Base-by-base conservation (phyloP, 1,140 invertebrate genomes). In the Eumeta japonica region DNA sequence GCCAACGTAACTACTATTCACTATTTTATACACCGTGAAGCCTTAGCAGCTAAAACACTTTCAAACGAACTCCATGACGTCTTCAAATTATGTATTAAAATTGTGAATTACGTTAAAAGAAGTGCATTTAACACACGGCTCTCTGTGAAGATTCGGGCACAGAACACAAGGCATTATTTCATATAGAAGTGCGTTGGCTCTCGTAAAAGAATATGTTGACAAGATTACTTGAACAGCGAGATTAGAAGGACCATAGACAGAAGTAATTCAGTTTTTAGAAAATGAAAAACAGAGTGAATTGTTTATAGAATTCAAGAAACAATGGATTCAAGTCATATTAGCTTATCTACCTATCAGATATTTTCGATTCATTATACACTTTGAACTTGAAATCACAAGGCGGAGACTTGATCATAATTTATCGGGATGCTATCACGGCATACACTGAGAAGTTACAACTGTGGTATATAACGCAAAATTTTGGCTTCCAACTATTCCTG, bases 21-120 rank as follows among this genome's bases (percentile, higher is more conserved):
- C 29, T 60, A 52, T n/a, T n/a, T n/a, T n/a, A n/a, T n/a, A n/a
- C n/a, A n/a, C n/a, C n/a, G n/a, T n/a, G n/a, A n/a, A n/a, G 41
- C 28, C 61, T 13, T 52, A 61, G 38, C 51, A 56, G 34, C 49
- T 3, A 63, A 64, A 44, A 55, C 48, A n/a, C n/a, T 60, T 36
- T 48, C 56, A 33, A 28, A 37, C 43, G 36, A 37, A 13, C 28
- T 61, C n/a, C 34, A 38, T 29, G 35, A 35, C 42, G 40, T 41
- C 16, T 43, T 61, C 31, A 45, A 58, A 47, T 18, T 42, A 16
- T 29, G 19, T 11, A 52, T 65, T 41, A 56, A 50, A 45, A 41
- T 61, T 30, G 58, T 61, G 10, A 59, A 64, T 40, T 19, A 41
- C 41, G 44, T 64, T 17, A 56, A 60, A 53, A 50, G 28, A 4